These are phyloP conservation scores for Caenorhabditis drosophilae DNA, from an alignment of 2,888 invertebrate species.

Conservation along the genomic window DNA sequence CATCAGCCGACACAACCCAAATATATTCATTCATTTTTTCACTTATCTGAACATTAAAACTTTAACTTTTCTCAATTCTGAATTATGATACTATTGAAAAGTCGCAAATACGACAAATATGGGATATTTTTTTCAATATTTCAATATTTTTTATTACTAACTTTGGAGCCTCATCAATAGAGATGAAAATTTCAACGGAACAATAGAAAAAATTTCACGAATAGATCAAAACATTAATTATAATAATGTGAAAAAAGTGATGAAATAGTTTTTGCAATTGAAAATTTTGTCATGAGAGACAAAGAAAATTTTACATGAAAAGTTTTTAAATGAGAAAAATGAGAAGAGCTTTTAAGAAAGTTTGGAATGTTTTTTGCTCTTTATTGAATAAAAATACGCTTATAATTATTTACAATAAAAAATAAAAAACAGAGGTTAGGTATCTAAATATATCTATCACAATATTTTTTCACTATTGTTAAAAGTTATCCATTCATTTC, in stretches of 20 bases:
- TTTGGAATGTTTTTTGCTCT: too few species aligned
- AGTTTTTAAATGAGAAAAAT: neutral
- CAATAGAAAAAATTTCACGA: too few species aligned
- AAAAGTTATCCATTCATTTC: too few species aligned
- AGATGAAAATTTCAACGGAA: too few species aligned
- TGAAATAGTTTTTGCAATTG: too few species aligned
- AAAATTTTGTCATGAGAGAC: constrained; percentile 6
- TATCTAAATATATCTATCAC: too few species aligned
- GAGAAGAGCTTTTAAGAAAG: too few species aligned
- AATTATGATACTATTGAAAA: neutral
- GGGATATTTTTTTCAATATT: neutral
- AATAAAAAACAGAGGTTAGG: neutral
- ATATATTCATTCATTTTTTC: constrained; percentile 18
- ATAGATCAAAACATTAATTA: too few species aligned
- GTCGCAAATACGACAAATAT: neutral
- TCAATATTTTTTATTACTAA: neutral
- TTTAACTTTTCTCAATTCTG: neutral
- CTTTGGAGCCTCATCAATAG: too few species aligned
- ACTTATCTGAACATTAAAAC: neutral
- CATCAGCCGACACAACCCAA: constrained; percentile 30
- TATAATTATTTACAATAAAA: constrained; percentile 26
- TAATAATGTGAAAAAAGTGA: too few species aligned
- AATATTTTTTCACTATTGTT: too few species aligned
- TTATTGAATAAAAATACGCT: too few species aligned
- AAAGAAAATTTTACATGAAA: constrained; percentile 20